A percentile compares a stretch with the other conserved stretches of the same genome.
Evolutionary conservation across 2,113 vertebrate species (phyloP).

Genomic region (Manacus vitellinus): DNA sequence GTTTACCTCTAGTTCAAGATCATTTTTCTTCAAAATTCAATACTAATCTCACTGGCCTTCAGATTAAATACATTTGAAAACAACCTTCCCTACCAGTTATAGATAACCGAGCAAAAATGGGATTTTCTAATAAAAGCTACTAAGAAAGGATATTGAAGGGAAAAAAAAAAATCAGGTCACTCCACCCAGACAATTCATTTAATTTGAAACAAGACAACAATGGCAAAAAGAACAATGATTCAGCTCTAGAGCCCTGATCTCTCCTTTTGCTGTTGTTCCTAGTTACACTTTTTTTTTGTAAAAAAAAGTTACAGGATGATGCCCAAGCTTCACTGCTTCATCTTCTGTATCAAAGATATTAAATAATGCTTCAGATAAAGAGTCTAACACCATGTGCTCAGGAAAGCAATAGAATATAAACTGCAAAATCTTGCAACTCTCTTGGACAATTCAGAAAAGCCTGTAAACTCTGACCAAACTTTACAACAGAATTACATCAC

Average conservation of each 20-base stretch:
- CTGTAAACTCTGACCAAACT: background rate
- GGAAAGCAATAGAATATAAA: background rate
- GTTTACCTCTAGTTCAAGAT: background rate
- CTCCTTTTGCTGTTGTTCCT: background rate
- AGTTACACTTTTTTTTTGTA: background rate
- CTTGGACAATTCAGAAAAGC: background rate
- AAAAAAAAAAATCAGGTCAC: background rate
- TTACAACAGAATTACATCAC: background rate
- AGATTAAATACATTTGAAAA: conserved; percentile 20
- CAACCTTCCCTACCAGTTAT: background rate
- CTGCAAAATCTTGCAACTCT: background rate
- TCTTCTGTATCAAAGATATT: background rate
- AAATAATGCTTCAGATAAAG: background rate
- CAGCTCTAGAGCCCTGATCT: background rate
- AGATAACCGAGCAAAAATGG: background rate
- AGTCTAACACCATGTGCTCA: background rate
- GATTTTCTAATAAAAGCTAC: background rate
- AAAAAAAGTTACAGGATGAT: background rate
- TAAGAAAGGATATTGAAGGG: background rate
- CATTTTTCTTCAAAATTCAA: background rate
- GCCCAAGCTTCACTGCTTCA: background rate
- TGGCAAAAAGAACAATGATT: background rate
- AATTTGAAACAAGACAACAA: background rate
- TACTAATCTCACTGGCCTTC: background rate
- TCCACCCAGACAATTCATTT: background rate